Evolutionary conservation across 2,113 vertebrate species (phyloP).

Genomic region (Romanogobio albipinnatus): DNA sequence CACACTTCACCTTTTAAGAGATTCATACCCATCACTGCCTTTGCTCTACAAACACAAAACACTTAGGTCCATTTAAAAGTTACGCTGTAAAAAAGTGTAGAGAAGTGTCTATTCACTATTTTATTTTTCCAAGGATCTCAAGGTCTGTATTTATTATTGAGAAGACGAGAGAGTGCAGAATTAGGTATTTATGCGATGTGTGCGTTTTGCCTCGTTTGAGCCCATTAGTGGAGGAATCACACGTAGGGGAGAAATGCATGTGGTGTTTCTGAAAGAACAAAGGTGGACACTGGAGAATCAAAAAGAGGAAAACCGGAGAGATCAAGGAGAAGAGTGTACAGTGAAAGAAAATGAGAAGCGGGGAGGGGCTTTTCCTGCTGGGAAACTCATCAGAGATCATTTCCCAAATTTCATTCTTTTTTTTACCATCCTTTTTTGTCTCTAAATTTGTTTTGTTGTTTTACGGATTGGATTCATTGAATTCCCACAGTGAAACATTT

Average conservation of each 20-base stretch:
- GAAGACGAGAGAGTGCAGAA: neutral
- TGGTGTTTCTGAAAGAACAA: neutral
- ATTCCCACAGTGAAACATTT: slow-evolving; percentile 11
- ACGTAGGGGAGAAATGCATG: neutral
- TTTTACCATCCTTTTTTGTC: neutral
- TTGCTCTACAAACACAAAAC: neutral
- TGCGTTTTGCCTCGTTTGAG: neutral
- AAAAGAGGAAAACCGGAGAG: neutral
- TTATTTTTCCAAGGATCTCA: neutral
- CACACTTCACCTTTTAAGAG: neutral
- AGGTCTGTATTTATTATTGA: slow-evolving; percentile 20
- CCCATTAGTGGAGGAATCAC: neutral
- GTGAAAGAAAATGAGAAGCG: neutral
- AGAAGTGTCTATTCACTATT: neutral
- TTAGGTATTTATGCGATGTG: neutral
- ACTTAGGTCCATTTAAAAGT: neutral
- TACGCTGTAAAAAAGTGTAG: neutral
- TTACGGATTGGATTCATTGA: slow-evolving; percentile 6
- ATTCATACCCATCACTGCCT: neutral
- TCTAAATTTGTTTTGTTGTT: slow-evolving; percentile 22
- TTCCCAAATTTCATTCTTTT: slow-evolving; percentile 20
- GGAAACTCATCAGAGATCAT: slow-evolving; percentile 14
- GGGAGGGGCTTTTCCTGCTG: slow-evolving; percentile 17
- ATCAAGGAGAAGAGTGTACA: slow-evolving; percentile 4
- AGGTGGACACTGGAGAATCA: neutral